These are phyloP conservation scores for Protonibea diacanthus DNA, from an alignment of 2,797 vertebrate genomes.

Conservation along the genomic window DNA sequence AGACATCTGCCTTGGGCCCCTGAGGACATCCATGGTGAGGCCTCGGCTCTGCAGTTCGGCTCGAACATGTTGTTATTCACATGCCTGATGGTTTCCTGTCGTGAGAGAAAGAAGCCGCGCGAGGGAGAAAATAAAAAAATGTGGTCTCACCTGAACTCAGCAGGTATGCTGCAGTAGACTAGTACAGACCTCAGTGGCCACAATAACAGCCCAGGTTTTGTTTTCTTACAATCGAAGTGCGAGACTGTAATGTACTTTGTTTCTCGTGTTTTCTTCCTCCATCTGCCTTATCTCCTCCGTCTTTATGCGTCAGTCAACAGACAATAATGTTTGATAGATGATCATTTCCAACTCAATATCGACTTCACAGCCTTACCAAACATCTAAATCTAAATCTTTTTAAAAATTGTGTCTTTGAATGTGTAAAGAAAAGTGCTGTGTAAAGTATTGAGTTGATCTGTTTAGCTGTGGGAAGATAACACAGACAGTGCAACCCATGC, in stretches of 20 bases:
- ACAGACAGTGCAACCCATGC: neutral
- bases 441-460: neutral
- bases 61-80: constrained; percentile 58
- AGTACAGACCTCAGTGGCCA: constrained; percentile 72
- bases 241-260: constrained; percentile 9
- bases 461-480: neutral
- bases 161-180: constrained; percentile 67
- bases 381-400: neutral
- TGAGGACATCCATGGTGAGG: neutral
- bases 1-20: neutral
- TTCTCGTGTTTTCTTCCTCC: constrained; percentile 12
- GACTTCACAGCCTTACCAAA: neutral
- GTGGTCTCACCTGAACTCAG: constrained; percentile 81
- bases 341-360: neutral
- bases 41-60: neutral
- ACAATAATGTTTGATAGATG: neutral
- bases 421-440: neutral
- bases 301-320: neutral
- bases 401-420: neutral
- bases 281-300: neutral
- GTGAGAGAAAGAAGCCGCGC: constrained; percentile 53
- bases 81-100: constrained; percentile 80
- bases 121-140: constrained; percentile 21
- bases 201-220: constrained; percentile 74
- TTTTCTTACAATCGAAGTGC: constrained; percentile 25